phyloP scores from a whole-genome alignment of 2,797 vertebrate genomes.

The Gymnocypris eckloni region DNA sequence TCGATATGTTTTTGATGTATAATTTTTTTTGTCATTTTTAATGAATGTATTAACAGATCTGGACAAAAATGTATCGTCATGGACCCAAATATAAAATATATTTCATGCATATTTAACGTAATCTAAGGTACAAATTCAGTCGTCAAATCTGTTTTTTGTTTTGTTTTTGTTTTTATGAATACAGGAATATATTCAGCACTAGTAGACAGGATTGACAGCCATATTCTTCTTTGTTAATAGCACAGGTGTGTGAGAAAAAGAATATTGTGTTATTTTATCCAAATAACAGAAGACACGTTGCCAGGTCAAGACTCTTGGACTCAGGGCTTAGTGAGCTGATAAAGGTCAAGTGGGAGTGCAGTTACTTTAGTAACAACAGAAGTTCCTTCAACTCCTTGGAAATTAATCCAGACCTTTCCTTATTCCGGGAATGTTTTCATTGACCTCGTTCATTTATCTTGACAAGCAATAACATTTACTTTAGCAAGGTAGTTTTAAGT shows the following conservation, averaged over 20 bases:
- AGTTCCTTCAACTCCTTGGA: neutral
- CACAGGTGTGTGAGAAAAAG: neutral
- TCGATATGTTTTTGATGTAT: neutral
- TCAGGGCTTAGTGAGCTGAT: neutral
- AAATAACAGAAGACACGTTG: slow-evolving; percentile 14
- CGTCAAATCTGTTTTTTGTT: neutral
- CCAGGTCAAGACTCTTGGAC: neutral
- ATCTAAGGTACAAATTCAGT: neutral
- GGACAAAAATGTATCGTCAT: neutral
- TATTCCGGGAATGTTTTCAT: neutral
- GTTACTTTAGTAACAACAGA: neutral
- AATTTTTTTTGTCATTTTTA: neutral
- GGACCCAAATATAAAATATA: neutral
- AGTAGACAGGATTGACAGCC: neutral
- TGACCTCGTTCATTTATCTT: neutral
- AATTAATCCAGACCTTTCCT: neutral
- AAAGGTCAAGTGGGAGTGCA: neutral
- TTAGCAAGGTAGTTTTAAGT: neutral
- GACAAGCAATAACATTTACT: neutral
- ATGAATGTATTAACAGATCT: neutral
- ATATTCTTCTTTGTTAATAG: neutral
- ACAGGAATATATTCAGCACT: neutral
- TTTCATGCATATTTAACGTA: neutral
- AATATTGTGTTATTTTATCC: neutral
- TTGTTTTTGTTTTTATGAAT: neutral